Evolutionary conservation across 1,140 invertebrate species (phyloP), one percentile per base, ranked within the genome.

Genomic region (Drosophila bipectinata): DNA sequence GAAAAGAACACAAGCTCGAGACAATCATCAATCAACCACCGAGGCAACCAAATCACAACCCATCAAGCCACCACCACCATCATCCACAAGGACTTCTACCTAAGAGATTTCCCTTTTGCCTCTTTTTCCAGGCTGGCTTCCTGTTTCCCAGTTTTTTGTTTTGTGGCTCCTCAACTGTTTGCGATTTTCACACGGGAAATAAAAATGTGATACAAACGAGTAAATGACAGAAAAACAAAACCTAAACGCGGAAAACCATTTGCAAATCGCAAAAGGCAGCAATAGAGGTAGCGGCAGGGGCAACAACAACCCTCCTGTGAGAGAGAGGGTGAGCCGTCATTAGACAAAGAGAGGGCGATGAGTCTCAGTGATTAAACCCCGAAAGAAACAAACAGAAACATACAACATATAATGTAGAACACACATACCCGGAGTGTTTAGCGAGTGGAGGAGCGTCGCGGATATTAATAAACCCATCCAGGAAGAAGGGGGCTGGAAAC

Each of bases 171-270:
- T 52, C 64, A 57, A 32, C 66, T 57, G 67, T 77, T 72, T 85
- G 82, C 77, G 44, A 84, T 85, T 85, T 87, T 87, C 83, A 87
- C 83, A 87, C 83, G 83, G 83, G 83, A 87, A 87, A 87, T 83
- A 87, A 87, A 88, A 83, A 87, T 85, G 83, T 76, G 82, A 78
- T 87, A 87, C 82, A 88, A 77, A 88, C 72, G 56, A 72, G 45
- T 56, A 85, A 78, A 67, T 62, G 73, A 76, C 73, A 71, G 81
- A 87, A 85, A 81, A 85, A 85, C 81, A 81, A 88, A 87, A 88
- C 83, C 75, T 76, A 88, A 88, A 87, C 83, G 82, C 83, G 82
- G 82, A 87, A 87, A 87, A 85, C 83, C 82, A 85, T 85, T 85
- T 82, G 83, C 83, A 88, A 88, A 87, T 87, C 75, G 83, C 79